Conservation (phyloP, 2,888 invertebrate species). For the Caenorhabditis zanzibari region DNA sequence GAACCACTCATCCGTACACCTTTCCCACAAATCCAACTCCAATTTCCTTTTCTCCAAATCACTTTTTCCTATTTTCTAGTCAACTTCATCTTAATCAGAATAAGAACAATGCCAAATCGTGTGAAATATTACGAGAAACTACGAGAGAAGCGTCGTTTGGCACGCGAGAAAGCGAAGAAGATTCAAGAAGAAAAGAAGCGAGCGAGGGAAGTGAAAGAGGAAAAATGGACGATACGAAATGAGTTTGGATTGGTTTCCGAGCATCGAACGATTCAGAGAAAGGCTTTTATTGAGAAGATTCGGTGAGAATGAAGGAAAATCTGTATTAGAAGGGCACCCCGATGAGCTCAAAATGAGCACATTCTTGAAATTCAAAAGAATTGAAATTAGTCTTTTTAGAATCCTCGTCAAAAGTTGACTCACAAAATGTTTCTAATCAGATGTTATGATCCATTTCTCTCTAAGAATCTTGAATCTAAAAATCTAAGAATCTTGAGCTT, state of each 20-base stretch:
- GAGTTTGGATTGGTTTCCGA: conserved; percentile 52
- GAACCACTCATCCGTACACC: conserved; percentile 12
- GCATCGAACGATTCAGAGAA: conserved; percentile 50
- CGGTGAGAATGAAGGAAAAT: conserved; percentile 37
- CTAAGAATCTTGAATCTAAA: too few species aligned
- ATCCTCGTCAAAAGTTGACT: too few species aligned
- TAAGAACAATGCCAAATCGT: conserved; percentile 34
- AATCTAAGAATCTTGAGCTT: too few species aligned
- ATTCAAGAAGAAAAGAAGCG: conserved; percentile 53
- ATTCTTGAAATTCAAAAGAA: too few species aligned
- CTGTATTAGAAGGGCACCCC: too few species aligned
- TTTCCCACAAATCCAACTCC: not conserved
- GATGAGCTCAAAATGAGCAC: too few species aligned
- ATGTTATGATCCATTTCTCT: too few species aligned
- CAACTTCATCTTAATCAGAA: not conserved
- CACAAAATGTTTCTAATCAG: too few species aligned
- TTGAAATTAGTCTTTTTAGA: too few species aligned
- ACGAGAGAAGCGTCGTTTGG: conserved; percentile 50
- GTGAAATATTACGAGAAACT: conserved; percentile 49
- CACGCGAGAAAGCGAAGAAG: conserved; percentile 47
- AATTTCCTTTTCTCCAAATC: not conserved
- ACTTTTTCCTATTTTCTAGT: not conserved
- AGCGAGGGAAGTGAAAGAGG: conserved; percentile 58
- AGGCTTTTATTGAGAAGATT: conserved; percentile 44
- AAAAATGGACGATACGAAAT: conserved; percentile 58